These are phyloP conservation scores for Xylocopa sonorina DNA, from an alignment of 1,140 invertebrate species.

Conservation along the genomic window DNA sequence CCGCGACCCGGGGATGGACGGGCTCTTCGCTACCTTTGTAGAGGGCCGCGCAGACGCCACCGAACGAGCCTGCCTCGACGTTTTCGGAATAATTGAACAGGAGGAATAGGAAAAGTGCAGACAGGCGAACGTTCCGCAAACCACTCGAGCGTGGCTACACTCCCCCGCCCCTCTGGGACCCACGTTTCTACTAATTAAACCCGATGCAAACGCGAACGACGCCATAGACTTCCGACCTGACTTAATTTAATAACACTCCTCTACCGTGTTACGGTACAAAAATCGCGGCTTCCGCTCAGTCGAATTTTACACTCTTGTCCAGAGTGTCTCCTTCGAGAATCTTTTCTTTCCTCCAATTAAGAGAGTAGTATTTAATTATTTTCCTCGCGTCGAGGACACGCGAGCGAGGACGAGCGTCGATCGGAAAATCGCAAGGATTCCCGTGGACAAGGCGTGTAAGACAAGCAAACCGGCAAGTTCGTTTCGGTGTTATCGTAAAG, in stretches of 20 bases:
- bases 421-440: too few relatives aligned
- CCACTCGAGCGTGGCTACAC: not conserved
- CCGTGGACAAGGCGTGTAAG: not conserved
- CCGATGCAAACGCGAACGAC: not conserved
- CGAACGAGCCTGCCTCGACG: not conserved
- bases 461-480: constrained; percentile 32
- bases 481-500: constrained; percentile 37
- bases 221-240: too few relatives aligned
- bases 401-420: too few relatives aligned
- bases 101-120: not conserved
- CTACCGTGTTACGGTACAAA: too few relatives aligned
- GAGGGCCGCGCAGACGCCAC: not conserved
- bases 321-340: too few relatives aligned
- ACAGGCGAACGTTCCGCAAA: not conserved
- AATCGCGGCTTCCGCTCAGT: too few relatives aligned
- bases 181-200: not conserved
- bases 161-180: not conserved
- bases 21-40: constrained; percentile 22
- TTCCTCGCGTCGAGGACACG: too few relatives aligned
- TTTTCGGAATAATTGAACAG: constrained; percentile 11
- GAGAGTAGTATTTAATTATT: too few relatives aligned
- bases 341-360: too few relatives aligned
- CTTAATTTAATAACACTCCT: too few relatives aligned
- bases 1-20: not conserved
- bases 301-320: too few relatives aligned